phyloP scores from a whole-genome alignment of 2,797 vertebrate species.

The Gallinago stenura region DNA sequence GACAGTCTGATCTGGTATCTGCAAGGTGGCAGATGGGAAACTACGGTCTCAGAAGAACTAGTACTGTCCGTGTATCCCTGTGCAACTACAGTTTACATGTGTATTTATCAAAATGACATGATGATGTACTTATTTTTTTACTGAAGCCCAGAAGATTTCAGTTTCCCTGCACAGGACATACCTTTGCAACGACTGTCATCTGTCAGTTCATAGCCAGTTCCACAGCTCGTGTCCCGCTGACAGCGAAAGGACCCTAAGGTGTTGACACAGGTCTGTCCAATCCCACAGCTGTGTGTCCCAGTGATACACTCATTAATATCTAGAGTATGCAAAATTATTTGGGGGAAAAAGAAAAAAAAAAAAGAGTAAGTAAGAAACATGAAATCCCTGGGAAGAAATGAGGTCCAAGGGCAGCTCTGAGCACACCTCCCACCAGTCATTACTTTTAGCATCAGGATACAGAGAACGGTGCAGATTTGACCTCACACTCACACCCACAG shows the following conservation, averaged over 20 bases:
- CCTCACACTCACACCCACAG: neutral
- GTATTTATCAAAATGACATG: neutral
- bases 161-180: neutral
- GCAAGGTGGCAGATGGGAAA: neutral
- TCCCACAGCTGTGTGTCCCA: constrained; percentile 85
- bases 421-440: neutral
- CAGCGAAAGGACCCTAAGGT: constrained; percentile 91
- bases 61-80: neutral
- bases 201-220: constrained; percentile 95
- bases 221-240: constrained; percentile 94
- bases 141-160: neutral
- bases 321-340: constrained; percentile 23
- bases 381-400: neutral
- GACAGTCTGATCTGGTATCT: neutral
- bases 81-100: fast-evolving
- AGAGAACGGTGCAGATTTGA: neutral
- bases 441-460: neutral
- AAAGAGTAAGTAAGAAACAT: neutral
- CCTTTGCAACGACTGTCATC: constrained; percentile 95
- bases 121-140: neutral
- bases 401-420: neutral
- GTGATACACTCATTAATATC: constrained; percentile 95
- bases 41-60: neutral
- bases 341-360: neutral
- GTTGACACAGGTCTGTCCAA: constrained; percentile 93